These are phyloP conservation scores for Colinus virginianus DNA, from an alignment of 2,113 vertebrate genomes.

Conservation along the genomic window DNA sequence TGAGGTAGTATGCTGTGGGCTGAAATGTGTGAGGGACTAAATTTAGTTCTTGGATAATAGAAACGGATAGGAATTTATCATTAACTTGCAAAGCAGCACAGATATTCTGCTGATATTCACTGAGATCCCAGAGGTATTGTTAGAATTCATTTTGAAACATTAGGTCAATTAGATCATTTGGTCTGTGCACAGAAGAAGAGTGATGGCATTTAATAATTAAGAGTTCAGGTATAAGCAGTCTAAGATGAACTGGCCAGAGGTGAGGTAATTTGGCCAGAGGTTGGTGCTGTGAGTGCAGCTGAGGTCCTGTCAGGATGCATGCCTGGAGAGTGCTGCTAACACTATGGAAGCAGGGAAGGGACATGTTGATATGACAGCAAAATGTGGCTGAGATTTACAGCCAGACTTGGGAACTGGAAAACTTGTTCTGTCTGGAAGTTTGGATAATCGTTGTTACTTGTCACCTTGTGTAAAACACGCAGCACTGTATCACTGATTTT, in stretches of 20 bases:
- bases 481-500: background rate
- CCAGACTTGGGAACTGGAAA: background rate
- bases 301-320: background rate
- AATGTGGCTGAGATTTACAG: background rate
- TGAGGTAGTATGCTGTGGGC: background rate
- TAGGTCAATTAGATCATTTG: background rate
- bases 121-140: background rate
- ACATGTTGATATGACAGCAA: background rate
- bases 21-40: background rate
- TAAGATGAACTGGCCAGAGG: background rate
- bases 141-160: conserved; percentile 7
- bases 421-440: background rate
- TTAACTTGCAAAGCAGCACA: background rate
- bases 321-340: background rate
- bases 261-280: background rate
- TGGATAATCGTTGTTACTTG: background rate
- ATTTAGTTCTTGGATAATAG: background rate
- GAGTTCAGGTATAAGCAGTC: background rate
- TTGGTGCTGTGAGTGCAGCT: background rate
- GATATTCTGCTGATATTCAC: background rate
- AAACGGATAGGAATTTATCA: background rate
- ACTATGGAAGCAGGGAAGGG: accelerated
- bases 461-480: background rate
- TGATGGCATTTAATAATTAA: background rate
- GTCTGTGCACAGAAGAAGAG: background rate